phyloP scores from a whole-genome alignment of 2,113 vertebrate species.

The Eclectus roratus region DNA sequence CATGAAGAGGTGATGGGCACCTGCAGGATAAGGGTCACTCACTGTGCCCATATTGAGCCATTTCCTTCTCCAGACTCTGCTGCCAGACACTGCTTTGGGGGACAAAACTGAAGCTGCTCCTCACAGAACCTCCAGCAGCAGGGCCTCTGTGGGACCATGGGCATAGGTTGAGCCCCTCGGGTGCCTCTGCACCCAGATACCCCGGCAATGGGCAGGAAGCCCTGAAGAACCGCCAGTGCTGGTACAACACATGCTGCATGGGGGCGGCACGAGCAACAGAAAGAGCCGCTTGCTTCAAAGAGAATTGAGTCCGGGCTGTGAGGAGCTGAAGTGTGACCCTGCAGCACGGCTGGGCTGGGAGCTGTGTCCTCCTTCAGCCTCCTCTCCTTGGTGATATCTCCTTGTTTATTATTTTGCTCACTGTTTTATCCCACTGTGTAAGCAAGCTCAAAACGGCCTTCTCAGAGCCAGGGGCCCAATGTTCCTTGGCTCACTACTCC shows the following conservation, averaged over 20 bases:
- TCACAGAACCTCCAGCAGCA: not conserved
- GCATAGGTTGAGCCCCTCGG: not conserved
- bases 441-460: not conserved
- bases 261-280: fast-evolving
- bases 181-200: fast-evolving
- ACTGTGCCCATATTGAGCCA: not conserved
- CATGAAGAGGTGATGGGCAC: not conserved
- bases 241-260: fast-evolving
- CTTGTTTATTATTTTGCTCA: constrained; percentile 45
- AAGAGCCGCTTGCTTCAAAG: not conserved
- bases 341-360: not conserved
- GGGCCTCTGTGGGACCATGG: not conserved
- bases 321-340: not conserved
- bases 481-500: not conserved
- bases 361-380: not conserved
- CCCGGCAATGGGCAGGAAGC: not conserved
- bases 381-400: constrained; percentile 26
- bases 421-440: not conserved
- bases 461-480: not conserved
- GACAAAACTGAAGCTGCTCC: not conserved
- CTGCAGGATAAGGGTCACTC: fast-evolving
- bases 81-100: not conserved
- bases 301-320: fast-evolving
- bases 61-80: not conserved
- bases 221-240: not conserved